A percentile compares a stretch with the other conserved stretches of the same genome.
phyloP scores from a whole-genome alignment of 2,888 invertebrate genomes.

The Hipparchia semele region DNA sequence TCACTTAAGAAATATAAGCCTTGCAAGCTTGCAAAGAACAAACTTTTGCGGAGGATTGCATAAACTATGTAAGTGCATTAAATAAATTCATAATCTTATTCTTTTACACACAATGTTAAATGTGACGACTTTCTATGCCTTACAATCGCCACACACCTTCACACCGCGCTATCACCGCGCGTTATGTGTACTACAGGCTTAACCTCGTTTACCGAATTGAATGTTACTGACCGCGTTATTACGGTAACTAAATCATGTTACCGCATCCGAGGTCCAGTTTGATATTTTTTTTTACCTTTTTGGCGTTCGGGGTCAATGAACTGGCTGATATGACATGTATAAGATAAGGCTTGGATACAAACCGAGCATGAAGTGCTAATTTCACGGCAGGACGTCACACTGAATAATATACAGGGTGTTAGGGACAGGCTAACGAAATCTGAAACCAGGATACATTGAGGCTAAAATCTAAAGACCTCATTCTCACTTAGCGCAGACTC shows the following conservation, averaged over 20 bases:
- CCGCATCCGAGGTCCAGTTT: slow-evolving; percentile 14
- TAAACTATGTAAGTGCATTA: too few species aligned
- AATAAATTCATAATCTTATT: too few species aligned
- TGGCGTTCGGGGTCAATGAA: slow-evolving; percentile 13
- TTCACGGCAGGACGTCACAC: neutral
- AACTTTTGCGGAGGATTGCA: too few species aligned
- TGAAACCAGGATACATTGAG: too few species aligned
- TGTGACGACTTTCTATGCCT: too few species aligned
- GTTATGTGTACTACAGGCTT: neutral
- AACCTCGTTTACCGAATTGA: neutral
- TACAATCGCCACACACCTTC: neutral
- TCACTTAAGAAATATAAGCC: too few species aligned
- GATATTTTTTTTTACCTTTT: slow-evolving; percentile 3
- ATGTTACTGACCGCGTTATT: slow-evolving; percentile 28
- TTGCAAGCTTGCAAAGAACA: too few species aligned
- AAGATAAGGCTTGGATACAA: neutral
- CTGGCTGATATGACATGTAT: neutral
- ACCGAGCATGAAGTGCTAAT: too few species aligned
- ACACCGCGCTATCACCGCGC: neutral
- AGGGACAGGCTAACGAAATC: too few species aligned
- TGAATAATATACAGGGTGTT: neutral
- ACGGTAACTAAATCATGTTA: slow-evolving; percentile 25
- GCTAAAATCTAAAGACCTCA: too few species aligned
- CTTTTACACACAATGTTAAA: too few species aligned
- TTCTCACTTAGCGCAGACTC: too few species aligned